phyloP scores from a whole-genome alignment of 2,888 invertebrate species.

The Diaperis boleti region DNA sequence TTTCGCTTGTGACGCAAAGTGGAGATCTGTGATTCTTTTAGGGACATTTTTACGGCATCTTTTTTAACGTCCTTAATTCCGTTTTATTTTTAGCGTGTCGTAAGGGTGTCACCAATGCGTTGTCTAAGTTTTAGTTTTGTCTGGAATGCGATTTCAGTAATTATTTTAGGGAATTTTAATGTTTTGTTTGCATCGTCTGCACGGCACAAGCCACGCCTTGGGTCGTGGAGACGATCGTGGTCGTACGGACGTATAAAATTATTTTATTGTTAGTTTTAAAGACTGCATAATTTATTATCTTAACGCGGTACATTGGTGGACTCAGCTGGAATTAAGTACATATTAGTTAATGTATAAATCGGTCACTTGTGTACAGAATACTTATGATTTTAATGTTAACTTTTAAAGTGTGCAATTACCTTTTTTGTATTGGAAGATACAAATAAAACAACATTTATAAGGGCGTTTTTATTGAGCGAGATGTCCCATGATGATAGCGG shows the following conservation, averaged over 20 bases:
- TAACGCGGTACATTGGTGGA: slow-evolving; percentile 15
- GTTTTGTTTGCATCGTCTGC: not conserved
- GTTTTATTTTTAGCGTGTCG: slow-evolving; percentile 2
- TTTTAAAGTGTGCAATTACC: slow-evolving; percentile 52
- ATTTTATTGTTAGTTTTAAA: too few species aligned
- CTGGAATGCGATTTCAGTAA: not conserved
- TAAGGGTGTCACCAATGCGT: not conserved
- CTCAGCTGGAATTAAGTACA: slow-evolving; percentile 13
- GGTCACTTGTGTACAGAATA: slow-evolving; percentile 32
- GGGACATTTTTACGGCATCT: slow-evolving; percentile 7
- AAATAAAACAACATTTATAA: slow-evolving; percentile 53
- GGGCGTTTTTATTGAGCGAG: not conserved
- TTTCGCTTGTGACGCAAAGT: slow-evolving; percentile 25
- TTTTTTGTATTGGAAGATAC: slow-evolving; percentile 54
- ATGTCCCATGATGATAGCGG: not conserved
- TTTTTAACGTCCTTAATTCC: not conserved
- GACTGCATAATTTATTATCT: slow-evolving; percentile 22
- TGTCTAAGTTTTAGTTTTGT: not conserved
- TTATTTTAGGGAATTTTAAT: slow-evolving; percentile 9
- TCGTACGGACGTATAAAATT: too few species aligned
- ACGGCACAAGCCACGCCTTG: too few species aligned
- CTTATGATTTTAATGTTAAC: slow-evolving; percentile 51
- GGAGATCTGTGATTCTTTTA: slow-evolving; percentile 37
- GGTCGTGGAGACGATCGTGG: too few species aligned
- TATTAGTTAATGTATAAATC: slow-evolving; percentile 22